Evolutionary conservation across 2,888 invertebrate species (phyloP).

Genomic region (Chrysolina haemoptera): DNA sequence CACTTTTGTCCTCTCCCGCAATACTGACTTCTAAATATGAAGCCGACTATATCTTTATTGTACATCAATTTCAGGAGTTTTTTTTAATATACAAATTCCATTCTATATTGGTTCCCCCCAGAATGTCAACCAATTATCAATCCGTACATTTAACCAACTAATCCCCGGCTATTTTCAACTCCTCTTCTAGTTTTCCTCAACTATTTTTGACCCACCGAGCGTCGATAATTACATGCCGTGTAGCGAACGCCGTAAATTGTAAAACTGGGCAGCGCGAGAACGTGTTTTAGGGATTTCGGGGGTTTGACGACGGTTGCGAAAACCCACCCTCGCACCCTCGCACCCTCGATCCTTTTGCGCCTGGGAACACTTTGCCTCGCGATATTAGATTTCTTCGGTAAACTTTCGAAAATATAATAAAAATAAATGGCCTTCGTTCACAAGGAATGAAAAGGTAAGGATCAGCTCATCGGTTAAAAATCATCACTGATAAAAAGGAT

Average conservation of each 20-base stretch:
- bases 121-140: too few relatives aligned
- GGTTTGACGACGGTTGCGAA: slow-evolving; percentile 22
- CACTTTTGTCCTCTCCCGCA: too few relatives aligned
- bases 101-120: too few relatives aligned
- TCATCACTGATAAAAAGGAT: too few relatives aligned
- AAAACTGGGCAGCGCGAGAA: slow-evolving; percentile 47
- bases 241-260: slow-evolving; percentile 53
- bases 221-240: slow-evolving; percentile 56
- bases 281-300: slow-evolving; percentile 37
- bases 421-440: too few relatives aligned
- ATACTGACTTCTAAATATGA: too few relatives aligned
- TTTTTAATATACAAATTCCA: too few relatives aligned
- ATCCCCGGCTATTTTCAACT: neutral
- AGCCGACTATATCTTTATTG: too few relatives aligned
- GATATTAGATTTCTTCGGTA: neutral
- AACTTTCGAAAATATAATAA: neutral
- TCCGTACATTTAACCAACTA: too few relatives aligned
- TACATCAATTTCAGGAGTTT: too few relatives aligned
- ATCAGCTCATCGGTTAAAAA: too few relatives aligned
- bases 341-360: neutral
- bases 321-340: slow-evolving; percentile 13
- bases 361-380: slow-evolving; percentile 7
- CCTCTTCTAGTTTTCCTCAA: neutral
- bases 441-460: too few relatives aligned
- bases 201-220: slow-evolving; percentile 45